Evolutionary conservation across 2,888 invertebrate species (phyloP).

Genomic region (Harpalus rubripes): DNA sequence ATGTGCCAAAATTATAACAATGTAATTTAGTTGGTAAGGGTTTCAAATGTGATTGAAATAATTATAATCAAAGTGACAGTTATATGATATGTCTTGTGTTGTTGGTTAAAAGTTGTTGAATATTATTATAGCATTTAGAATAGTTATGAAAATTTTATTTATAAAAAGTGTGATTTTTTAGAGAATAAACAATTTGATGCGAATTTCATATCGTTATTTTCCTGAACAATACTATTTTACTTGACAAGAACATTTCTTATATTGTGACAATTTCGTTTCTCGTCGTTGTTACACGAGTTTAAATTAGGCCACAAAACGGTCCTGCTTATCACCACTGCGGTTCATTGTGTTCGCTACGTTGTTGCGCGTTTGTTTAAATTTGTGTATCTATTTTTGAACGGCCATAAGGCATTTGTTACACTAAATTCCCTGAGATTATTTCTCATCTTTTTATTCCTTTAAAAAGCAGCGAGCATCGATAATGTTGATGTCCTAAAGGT

Average conservation of each 20-base stretch:
- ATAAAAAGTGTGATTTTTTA: constrained; percentile 65
- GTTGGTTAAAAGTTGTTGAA: constrained; percentile 63
- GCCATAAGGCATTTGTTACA: too few species aligned
- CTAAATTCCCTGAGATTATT: too few species aligned
- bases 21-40: constrained; percentile 41
- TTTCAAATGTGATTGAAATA: constrained; percentile 47
- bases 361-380: too few species aligned
- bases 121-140: constrained; percentile 64
- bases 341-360: too few species aligned
- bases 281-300: too few species aligned
- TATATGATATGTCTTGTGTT: constrained; percentile 54
- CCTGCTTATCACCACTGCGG: too few species aligned
- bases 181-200: constrained; percentile 63
- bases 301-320: too few species aligned
- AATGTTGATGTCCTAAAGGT: too few species aligned
- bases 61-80: constrained; percentile 58
- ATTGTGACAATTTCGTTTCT: too few species aligned
- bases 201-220: constrained; percentile 1
- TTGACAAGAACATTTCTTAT: too few species aligned
- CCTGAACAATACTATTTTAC: not conserved
- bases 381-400: not conserved
- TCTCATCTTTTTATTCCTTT: too few species aligned
- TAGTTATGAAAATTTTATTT: constrained; percentile 66
- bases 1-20: constrained; percentile 59
- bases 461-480: too few species aligned